Base-by-base conservation (phyloP, 2,888 invertebrate species). In the Podotricha telesiphe region DNA sequence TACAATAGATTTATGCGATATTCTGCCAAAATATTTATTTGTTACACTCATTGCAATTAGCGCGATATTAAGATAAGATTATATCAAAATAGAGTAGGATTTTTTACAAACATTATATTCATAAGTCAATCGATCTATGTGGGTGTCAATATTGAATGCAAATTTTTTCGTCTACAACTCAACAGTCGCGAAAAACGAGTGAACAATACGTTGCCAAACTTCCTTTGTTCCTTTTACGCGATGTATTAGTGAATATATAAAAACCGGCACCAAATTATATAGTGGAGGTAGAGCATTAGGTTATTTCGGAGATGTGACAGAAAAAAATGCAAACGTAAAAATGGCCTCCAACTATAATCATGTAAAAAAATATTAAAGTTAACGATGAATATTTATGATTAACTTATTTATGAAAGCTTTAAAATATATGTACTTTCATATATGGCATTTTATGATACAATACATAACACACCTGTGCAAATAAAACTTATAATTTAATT, bases 181-280 rank as follows among this genome's bases (percentile, higher is more conserved):
- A 78, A 76, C 82, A 84, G 85, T 83, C 85, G 79, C 77, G 79
- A 82, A 84, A 84, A 83, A 70, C 76, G 78, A 78, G 76, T 77
- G 81, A 82, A 89, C 89, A 90, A 89, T 88, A 82, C 84, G 80
- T 83, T 85, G 84, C 86, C 85, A 86, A 87, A 88, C 88, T 87
- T 91, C 91, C 90, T 91, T 91, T 91, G 91, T 92, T 89, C 88
- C 88, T 83, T 86, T 83, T 82, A 82, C 77, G 82, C 64, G 73
- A 70, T 74, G 76, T 77, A 79, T 77, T 72, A 56, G 73, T 75
- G 77, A 69, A 73, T 70, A 77, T 77, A 80, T 73, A 75, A 75
- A 77, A 75, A 77, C 76, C 80, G 82, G 85, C 84, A 86, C 83
- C 82, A 80, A 74, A 72, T 75, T 75, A 74, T 76, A 78, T 76